Base-by-base conservation (phyloP, 2,888 invertebrate species). In the Lampropteryx suffumata region DNA sequence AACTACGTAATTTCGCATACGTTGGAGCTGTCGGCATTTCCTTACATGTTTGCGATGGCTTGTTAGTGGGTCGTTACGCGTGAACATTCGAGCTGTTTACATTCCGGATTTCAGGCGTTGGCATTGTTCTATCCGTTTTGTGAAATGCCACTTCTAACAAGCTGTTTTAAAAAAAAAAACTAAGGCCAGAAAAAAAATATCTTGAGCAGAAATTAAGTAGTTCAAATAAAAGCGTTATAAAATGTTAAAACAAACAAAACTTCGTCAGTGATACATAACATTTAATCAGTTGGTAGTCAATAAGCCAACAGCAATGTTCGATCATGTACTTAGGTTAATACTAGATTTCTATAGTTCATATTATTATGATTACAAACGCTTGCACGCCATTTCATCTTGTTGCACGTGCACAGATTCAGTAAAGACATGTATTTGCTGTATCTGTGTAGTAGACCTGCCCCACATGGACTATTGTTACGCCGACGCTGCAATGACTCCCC, bases 21-120 rank as follows among this genome's bases (percentile, higher is more conserved):
- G 36, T 45, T 12, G 36, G 17, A 35, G 29, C 30, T 44, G 53
- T 28, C 40, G 53, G 40, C 36, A 37, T 49, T 49, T 54, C 54
- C 54, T 54, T 50, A 49, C 44, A 44, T 55, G 57, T 55, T 61
- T 50, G 57, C 49, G 33, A 47, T 34, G 46, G 52, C 58, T 59
- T 57, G 58, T 59, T 57, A 61, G 56, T 53, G 47, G 54, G 48
- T 57, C 58, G 61, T 59, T 59, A 55, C 33, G 24, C 28, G 41
- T 29, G 30, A 47, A 39, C 53, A 45, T 44, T 43, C 42, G 33
- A 45, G 33, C 41, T 44, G 50, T 46, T 50, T 54, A 43, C 54
- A 28, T 49, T 44, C 28, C 41, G 49, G 53, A 49, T 54, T 54
- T 42, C 14, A 32, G 17, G 44, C 49, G 46, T 57, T 54, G 55